Conservation (phyloP, 2,113 vertebrate genomes). For the Ceuthmochares aereus region DNA sequence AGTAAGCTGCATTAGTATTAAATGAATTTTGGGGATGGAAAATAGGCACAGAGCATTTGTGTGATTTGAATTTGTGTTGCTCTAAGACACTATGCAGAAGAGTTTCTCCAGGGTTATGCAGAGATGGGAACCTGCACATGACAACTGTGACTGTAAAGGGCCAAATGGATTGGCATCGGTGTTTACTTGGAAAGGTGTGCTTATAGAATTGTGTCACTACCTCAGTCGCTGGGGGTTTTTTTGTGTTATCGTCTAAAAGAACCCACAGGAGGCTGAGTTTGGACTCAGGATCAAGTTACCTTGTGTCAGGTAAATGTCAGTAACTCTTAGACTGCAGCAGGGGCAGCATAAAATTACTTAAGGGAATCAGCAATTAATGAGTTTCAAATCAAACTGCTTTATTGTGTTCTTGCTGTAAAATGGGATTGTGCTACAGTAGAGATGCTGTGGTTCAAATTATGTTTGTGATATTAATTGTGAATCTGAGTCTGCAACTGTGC, state of each 20-base stretch:
- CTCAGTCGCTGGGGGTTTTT: neutral
- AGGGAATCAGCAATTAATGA: neutral
- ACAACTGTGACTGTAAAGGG: neutral
- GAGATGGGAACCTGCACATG: neutral
- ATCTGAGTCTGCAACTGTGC: neutral
- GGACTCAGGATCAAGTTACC: neutral
- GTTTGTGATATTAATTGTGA: neutral
- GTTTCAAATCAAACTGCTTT: neutral
- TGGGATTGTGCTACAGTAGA: neutral
- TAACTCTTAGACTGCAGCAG: neutral
- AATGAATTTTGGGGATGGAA: neutral
- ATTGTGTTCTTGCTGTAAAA: neutral
- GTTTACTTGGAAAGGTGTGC: neutral
- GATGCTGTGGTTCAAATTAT: neutral
- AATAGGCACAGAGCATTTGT: neutral
- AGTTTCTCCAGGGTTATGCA: neutral
- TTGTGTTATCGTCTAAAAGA: neutral
- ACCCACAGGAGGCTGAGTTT: neutral
- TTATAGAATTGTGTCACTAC: neutral
- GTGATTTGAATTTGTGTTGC: neutral
- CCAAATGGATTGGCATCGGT: neutral
- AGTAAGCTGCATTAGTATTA: neutral
- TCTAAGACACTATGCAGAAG: neutral
- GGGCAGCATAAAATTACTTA: neutral
- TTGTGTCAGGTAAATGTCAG: neutral